Base-by-base conservation (phyloP, 1,140 invertebrate genomes). In the Drosophila nigrodunni region DNA sequence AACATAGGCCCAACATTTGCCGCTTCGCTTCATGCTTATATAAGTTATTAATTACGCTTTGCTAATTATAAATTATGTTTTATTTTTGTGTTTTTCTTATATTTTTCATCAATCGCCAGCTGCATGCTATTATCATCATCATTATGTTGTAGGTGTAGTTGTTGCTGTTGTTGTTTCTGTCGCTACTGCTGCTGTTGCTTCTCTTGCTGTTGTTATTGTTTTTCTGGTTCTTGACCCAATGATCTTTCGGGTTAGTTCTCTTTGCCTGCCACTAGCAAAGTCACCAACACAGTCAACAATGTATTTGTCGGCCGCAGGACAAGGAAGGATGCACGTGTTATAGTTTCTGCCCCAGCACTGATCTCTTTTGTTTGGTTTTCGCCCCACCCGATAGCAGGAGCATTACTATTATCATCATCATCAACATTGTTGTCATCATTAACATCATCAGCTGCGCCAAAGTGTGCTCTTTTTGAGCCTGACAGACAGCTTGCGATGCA, bases 381-480 rank as follows among this genome's bases (percentile, higher is more conserved):
- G 37, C 62, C 18, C 18, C 18, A 21, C 18, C 18, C 18, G 18
- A 21, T 21, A 21, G 18, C 18, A 21, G 18, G 18, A 21, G 47
- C 67, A 47, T 13, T 21, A 65, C 46, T 58, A 68, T 44, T 55
- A 21, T 8, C 21, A 47, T 47, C 74, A 80, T 78, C 80, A 80
- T 13, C 15, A 65, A 39, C 62, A 68, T 47, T 55, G 15, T 8
- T 70, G 78, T 75, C 80, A 80, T 87, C 79, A 87, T 89, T 70
- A 80, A 72, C 80, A 80, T 87, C 79, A 87, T 89, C 85, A 88
- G 85, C 85, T 89, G 80, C 85, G 85, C 85, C 85, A 88, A 47
- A 88, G 65, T 50, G 70, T 68, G 85, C 83, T 88, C 83, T 88
- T 88, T 88, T 88, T 88, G 67, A 88, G 83, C 85, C 83, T 89